Percentiles rank a stretch among this genome's conserved stretches.
These are phyloP conservation scores for Glomeris maerens DNA, from an alignment of 1,140 invertebrate species.

Conservation along the genomic window DNA sequence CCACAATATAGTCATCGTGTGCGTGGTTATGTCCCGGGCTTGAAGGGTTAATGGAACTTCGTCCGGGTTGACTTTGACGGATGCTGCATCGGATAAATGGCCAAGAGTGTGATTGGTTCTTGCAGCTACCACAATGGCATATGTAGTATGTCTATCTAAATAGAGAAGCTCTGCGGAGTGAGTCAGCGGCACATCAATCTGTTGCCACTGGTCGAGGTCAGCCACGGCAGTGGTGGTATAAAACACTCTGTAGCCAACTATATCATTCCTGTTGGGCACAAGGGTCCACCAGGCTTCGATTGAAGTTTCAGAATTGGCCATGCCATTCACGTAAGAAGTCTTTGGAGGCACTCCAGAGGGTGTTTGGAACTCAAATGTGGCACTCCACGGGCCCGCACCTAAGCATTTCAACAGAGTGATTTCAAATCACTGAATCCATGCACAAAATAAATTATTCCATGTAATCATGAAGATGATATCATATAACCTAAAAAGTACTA, in stretches of 20 bases:
- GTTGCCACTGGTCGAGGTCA: slow-evolving; percentile 80
- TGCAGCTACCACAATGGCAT: slow-evolving; percentile 81
- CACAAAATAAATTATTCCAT: too few relatives aligned
- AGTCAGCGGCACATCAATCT: slow-evolving; percentile 66
- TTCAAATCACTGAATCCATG: too few relatives aligned
- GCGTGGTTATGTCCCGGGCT: slow-evolving; percentile 54
- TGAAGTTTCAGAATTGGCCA: slow-evolving; percentile 78
- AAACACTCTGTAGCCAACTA: slow-evolving; percentile 48
- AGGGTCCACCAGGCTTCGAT: slow-evolving; percentile 73
- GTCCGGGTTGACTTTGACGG: slow-evolving; percentile 75
- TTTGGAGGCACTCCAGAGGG: slow-evolving; percentile 67
- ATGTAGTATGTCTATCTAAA: slow-evolving; percentile 77
- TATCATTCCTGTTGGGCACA: not conserved
- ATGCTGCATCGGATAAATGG: slow-evolving; percentile 45
- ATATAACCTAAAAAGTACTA: too few relatives aligned
- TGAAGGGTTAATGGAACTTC: slow-evolving; percentile 75
- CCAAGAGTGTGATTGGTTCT: slow-evolving; percentile 48
- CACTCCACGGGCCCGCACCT: slow-evolving; percentile 73
- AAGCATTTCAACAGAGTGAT: too few relatives aligned
- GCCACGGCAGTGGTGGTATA: slow-evolving; percentile 84
- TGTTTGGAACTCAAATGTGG: slow-evolving; percentile 64
- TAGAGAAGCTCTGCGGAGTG: slow-evolving; percentile 79
- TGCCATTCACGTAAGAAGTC: slow-evolving; percentile 79
- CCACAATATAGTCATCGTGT: slow-evolving; percentile 60
- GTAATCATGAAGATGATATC: too few relatives aligned